Percentiles rank a stretch among this genome's conserved stretches.
Evolutionary conservation across 2,113 vertebrate genomes (phyloP).

Genomic region (Chaetodon trifascialis): DNA sequence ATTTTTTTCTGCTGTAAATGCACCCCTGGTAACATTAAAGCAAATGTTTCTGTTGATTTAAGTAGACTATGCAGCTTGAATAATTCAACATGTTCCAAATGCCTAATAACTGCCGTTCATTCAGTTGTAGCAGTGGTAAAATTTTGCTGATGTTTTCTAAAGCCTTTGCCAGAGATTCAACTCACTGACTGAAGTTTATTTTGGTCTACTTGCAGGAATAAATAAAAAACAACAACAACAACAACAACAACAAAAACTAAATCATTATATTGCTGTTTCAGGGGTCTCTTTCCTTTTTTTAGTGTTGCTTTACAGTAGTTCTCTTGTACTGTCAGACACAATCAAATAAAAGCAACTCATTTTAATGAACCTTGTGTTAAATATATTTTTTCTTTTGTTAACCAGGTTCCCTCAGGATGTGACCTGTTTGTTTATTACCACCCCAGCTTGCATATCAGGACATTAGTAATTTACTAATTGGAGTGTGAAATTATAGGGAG

Average conservation of each 20-base stretch:
- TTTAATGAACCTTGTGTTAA: conserved; percentile 4
- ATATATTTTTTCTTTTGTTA: not conserved
- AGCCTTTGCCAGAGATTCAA: conserved; percentile 38
- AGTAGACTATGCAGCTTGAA: conserved; percentile 63
- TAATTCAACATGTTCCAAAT: conserved; percentile 66
- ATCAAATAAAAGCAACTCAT: conserved; percentile 8
- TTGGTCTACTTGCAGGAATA: conserved; percentile 25
- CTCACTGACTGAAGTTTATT: conserved; percentile 44
- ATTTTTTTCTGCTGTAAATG: conserved; percentile 11
- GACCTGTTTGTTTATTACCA: conserved; percentile 57
- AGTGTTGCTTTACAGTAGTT: not conserved
- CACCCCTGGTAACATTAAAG: conserved; percentile 45
- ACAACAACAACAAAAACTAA: no score
- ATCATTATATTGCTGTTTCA: conserved; percentile 41
- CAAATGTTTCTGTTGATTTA: conserved; percentile 62
- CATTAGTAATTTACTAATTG: conserved; percentile 78
- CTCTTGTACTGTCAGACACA: conserved; percentile 7
- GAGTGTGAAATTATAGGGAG: conserved; percentile 75
- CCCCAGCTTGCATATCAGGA: conserved; percentile 32
- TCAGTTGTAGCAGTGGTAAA: conserved; percentile 35
- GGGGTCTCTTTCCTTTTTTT: not conserved
- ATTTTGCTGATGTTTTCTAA: conserved; percentile 61
- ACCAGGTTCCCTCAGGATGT: conserved; percentile 20
- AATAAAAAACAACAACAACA: conserved; percentile 21
- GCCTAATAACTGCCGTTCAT: conserved; percentile 55